Evolutionary conservation across 2,113 vertebrate genomes (phyloP).

Genomic region (Thinocorus orbignyianus): DNA sequence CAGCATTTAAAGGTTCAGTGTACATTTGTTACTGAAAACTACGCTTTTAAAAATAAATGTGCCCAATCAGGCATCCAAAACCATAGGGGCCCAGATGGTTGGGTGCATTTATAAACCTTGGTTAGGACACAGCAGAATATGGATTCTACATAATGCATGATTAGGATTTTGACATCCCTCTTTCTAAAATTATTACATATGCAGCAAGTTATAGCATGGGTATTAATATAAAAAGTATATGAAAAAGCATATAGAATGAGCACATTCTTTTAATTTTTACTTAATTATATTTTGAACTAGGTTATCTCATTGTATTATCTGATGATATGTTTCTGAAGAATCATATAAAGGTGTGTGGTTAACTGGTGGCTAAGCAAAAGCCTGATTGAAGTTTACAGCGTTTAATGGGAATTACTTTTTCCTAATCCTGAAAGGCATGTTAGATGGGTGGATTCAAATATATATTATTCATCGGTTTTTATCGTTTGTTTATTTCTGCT

Average conservation of each 20-base stretch:
- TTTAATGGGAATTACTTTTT: background rate
- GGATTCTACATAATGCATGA: background rate
- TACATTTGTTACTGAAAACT: background rate
- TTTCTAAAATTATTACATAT: background rate
- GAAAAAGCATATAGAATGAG: background rate
- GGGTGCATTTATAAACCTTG: background rate
- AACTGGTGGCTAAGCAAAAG: background rate
- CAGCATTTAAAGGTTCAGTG: background rate
- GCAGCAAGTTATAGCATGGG: background rate
- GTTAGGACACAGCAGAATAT: background rate
- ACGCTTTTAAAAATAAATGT: accelerated
- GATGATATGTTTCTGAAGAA: background rate
- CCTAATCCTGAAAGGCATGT: background rate
- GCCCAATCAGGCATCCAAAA: background rate
- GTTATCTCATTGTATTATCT: background rate
- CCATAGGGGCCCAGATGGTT: background rate
- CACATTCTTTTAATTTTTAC: background rate
- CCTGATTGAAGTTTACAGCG: background rate
- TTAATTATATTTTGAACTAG: background rate
- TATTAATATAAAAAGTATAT: background rate
- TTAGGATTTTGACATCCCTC: background rate
- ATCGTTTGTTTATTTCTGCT: background rate
- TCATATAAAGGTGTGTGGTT: background rate
- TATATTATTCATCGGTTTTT: background rate
- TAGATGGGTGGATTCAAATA: background rate